Percentiles rank a stretch among this genome's conserved stretches.
Conservation (phyloP, 1,140 invertebrate genomes). For the Bilobella aurantiaca region DNA sequence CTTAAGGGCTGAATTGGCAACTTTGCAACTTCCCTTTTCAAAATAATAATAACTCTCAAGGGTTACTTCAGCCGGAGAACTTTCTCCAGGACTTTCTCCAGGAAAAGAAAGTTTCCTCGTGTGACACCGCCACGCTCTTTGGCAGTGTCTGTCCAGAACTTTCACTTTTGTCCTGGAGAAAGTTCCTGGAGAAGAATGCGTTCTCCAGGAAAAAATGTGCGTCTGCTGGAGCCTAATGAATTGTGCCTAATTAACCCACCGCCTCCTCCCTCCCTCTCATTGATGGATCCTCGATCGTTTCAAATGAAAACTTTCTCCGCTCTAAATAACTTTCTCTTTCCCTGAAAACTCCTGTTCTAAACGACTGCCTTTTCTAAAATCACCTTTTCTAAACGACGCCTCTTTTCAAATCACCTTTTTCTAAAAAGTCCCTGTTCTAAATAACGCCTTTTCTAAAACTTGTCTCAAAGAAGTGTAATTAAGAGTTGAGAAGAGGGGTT, state of each 20-base stretch:
- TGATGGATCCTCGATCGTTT: no score
- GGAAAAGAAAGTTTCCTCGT: no score
- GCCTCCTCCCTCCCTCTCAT: no score
- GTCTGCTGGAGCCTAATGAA: background rate
- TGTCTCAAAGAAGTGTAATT: background rate
- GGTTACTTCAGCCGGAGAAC: no score
- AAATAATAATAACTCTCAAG: no score
- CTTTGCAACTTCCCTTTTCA: no score
- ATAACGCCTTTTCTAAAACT: background rate
- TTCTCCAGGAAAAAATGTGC: no score
- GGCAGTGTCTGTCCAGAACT: no score
- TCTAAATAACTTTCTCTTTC: background rate
- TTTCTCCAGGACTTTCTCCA: no score
- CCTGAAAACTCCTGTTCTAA: background rate
- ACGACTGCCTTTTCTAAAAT: background rate
- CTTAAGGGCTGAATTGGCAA: no score
- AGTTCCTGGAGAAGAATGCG: background rate
- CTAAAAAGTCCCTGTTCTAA: background rate
- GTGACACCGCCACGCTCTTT: no score
- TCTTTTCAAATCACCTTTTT: background rate
- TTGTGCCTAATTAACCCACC: background rate
- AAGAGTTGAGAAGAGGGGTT: background rate
- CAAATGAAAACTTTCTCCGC: no score
- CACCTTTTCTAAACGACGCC: background rate
- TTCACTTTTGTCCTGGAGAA: background rate